Percentiles rank a stretch among this genome's conserved stretches.
Evolutionary conservation across 2,113 vertebrate genomes (phyloP).

Genomic region (Mormyrus lacerda): DNA sequence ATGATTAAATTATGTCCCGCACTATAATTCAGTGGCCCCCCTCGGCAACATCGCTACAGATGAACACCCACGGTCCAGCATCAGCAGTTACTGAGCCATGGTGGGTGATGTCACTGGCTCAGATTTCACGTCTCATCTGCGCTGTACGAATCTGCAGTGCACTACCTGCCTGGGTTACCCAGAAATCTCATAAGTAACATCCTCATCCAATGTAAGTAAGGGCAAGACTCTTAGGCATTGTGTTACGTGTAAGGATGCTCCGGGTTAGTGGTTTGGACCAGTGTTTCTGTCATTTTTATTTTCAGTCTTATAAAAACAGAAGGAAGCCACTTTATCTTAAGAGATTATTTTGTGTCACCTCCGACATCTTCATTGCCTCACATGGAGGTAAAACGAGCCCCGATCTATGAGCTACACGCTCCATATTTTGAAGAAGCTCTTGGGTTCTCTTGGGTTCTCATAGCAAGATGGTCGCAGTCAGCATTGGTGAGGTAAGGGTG

Average conservation of each 20-base stretch:
- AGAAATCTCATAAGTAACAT: background rate
- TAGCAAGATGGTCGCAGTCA: background rate
- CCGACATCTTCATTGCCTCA: background rate
- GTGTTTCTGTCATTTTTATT: background rate
- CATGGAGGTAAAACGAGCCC: background rate
- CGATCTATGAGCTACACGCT: background rate
- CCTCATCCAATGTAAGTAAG: background rate
- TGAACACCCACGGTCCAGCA: background rate
- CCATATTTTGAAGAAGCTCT: background rate
- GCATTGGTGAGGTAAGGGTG: slow-evolving; percentile 36
- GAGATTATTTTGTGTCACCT: background rate
- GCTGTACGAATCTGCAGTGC: too few relatives aligned
- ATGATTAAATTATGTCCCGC: background rate
- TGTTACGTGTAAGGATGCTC: too few relatives aligned
- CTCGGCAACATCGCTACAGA: background rate
- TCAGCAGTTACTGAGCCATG: background rate
- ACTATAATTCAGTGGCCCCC: background rate
- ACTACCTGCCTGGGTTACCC: background rate
- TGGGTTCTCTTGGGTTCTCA: background rate
- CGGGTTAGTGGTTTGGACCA: background rate
- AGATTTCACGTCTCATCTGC: slow-evolving; percentile 26
- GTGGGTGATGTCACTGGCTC: background rate
- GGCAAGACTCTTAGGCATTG: too few relatives aligned
- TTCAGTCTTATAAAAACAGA: background rate
- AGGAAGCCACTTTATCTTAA: background rate